Evolutionary conservation across 2,113 vertebrate species (phyloP).

Genomic region (Corydoras sp.): DNA sequence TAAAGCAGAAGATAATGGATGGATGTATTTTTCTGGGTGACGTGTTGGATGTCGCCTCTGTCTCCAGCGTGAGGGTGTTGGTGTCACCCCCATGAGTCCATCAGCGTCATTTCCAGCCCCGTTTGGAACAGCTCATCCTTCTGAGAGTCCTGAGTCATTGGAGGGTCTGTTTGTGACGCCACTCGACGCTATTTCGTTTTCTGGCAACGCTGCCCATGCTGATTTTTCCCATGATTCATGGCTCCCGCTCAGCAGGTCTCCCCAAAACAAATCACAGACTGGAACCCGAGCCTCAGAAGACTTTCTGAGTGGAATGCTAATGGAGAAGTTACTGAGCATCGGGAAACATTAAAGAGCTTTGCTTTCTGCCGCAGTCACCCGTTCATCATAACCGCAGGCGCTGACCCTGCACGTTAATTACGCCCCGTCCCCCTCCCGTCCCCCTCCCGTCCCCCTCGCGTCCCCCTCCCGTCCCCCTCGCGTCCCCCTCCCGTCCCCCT

Average conservation of each 20-base stretch:
- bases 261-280: conserved; percentile 3
- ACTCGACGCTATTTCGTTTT: conserved; percentile 26
- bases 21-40: no score
- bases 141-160: conserved; percentile 39
- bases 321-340: background rate
- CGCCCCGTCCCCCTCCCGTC: background rate
- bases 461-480: no score
- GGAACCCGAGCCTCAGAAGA: background rate
- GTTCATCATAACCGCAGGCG: background rate
- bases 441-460: background rate
- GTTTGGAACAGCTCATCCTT: conserved; percentile 31
- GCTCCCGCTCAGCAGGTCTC: conserved; percentile 7
- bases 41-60: no score
- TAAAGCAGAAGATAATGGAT: no score
- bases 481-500: no score
- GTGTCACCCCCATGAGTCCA: conserved; percentile 5
- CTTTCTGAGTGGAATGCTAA: background rate
- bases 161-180: conserved; percentile 25
- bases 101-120: conserved; percentile 27
- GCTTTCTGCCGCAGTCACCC: background rate
- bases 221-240: conserved; percentile 37
- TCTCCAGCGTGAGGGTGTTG: conserved; percentile 6
- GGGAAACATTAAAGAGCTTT: background rate
- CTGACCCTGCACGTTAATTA: conserved; percentile 13
- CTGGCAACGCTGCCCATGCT: conserved; percentile 15